Evolutionary conservation across 2,797 vertebrate species (phyloP), one percentile per base, ranked within the genome.

Genomic region (Todus mexicanus): DNA sequence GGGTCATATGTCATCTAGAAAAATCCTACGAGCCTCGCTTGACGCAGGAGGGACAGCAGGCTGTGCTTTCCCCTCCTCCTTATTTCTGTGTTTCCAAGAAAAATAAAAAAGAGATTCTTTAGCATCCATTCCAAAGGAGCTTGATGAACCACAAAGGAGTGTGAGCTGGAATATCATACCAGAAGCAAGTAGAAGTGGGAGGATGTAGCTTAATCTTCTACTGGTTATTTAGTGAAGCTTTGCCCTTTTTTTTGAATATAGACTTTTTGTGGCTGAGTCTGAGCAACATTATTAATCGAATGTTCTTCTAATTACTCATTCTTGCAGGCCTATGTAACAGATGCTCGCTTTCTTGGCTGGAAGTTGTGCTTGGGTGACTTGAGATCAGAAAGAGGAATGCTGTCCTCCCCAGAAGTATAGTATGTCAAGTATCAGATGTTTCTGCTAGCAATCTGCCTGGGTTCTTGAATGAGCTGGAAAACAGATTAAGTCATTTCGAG

Each of bases 1-100:
- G 85, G 68, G 68, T 95, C 78, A 76, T 95, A 79, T 79, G 74
- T 95, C 89, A 76, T 70, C 78, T 87, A 95, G 84, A 92, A 93
- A 81, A 90, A 92, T 95, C 86, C 84, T 90, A 64, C 78, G 89
- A 76, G 74, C 68, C 40, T 87, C 57, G 53, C 20, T 93, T 72
- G 33, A 82, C 4, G 2, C 71, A 92, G 71, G 12, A 70, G 31
- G 38, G 74, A 76, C 15, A 48, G 64, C 68, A 90, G 31, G 12
- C 56, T 82, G 29, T 54, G 56, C 51, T 90, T 94, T 89, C n/a
- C 78, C 43, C 5, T 19, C 35, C 64, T 66, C 59, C 53, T 92
- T 47, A 73, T 42, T 93, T 72, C 33, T 8, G 4, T 72, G 27
- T 81, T 94, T 65, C 54, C 33, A 56, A 25, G 20, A 45, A 71